Evolutionary conservation across 2,797 vertebrate species (phyloP), one percentile per base, ranked within the genome.

Genomic region (Dendrocincla fuliginosa): DNA sequence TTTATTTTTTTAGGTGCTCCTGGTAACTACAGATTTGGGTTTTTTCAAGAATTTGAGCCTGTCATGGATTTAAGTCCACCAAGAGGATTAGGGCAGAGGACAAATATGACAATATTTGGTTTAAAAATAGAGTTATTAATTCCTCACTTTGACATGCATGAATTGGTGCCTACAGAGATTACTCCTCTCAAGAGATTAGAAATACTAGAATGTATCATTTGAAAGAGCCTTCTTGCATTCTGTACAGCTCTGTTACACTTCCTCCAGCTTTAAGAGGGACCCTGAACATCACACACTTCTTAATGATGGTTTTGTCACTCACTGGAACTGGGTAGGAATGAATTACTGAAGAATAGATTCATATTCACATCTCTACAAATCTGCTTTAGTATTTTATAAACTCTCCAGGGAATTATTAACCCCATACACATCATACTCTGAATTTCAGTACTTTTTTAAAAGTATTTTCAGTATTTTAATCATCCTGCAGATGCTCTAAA

Each of bases 101-200:
- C 79, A 95, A 91, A 88, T 93, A 93, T 24, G 69, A 94, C 79
- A 94, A 93, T 81, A 96, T 94, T 95, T 97, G 55, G 33, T 91
- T 94, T 95, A 95, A 84, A 88, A 94, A 95, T 20, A 85, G 55
- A 95, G 82, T 95, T 96, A 96, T 90, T 94, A 94, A 95, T 90
- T 86, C 82, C 80, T 93, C 55, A 67, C 41, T 90, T 95, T 49
- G 56, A 92, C 69, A 96, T 88, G 91, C 87, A 84, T 81, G 87
- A 96, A 23, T 94, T 93, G 59, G 46, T 92, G 73, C 60, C 64
- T 88, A 81, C 59, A 90, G 86, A 93, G 88, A 87, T 90, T 90
- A 93, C 25, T 22, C 63, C 73, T 79, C 87, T 80, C 39, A 92
- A 81, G 18, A 85, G 87, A 93, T 81, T 81, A 90, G 74, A 94